These are phyloP conservation scores for Tylochromis polylepis DNA, from an alignment of 2,113 vertebrate species.

Conservation along the genomic window DNA sequence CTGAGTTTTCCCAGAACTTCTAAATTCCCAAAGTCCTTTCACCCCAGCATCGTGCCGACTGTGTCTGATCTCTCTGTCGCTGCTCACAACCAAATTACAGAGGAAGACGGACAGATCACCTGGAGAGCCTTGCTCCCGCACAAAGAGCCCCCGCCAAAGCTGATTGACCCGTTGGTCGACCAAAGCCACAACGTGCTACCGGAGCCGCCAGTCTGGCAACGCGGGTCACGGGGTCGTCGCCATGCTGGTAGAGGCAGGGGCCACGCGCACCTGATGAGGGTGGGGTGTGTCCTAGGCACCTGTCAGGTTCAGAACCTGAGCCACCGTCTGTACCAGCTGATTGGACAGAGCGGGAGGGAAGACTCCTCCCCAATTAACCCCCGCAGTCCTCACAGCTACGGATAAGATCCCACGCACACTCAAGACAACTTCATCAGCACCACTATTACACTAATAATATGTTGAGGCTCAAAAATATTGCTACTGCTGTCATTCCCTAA, in stretches of 20 bases:
- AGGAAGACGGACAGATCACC: conserved; percentile 24
- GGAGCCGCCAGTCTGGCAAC: not conserved
- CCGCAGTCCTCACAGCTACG: conserved; percentile 86
- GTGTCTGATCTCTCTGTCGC: not conserved
- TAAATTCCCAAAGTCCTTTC: conserved; percentile 3
- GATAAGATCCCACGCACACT: conserved; percentile 59
- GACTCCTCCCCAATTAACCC: conserved; percentile 82
- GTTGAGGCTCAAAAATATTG: not conserved
- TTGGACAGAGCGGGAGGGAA: conserved; percentile 73
- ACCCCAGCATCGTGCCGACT: not conserved
- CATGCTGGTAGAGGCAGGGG: conserved; percentile 34
- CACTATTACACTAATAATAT: not conserved
- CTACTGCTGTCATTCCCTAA: not conserved
- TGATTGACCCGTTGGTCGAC: not conserved
- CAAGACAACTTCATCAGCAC: not conserved
- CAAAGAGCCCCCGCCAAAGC: conserved; percentile 33
- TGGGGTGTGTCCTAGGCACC: conserved; percentile 84
- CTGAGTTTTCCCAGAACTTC: conserved; percentile 14
- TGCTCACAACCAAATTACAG: conserved; percentile 6
- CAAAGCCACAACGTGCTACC: not conserved
- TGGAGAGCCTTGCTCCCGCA: conserved; percentile 45
- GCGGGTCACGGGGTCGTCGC: conserved; percentile 56
- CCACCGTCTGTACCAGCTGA: conserved; percentile 86
- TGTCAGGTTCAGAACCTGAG: conserved; percentile 91
- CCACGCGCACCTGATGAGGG: conserved; percentile 74